Evolutionary conservation across 2,888 invertebrate species (phyloP).

Genomic region (Drosophila mettleri): DNA sequence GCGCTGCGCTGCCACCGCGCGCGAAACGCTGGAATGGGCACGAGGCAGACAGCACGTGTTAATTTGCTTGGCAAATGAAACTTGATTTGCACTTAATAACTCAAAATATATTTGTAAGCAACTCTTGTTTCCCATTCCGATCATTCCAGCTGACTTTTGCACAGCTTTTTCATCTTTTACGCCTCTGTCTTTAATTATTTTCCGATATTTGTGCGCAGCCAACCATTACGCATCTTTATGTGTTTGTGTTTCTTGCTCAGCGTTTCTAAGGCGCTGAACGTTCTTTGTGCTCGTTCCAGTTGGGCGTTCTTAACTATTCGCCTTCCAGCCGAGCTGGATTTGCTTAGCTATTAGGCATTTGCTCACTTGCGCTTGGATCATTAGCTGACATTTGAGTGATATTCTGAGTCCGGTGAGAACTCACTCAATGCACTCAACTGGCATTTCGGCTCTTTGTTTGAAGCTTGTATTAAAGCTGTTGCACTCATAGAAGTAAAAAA

Average conservation of each 20-base stretch:
- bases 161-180: constrained; percentile 2
- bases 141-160: neutral
- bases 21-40: constrained; percentile 26
- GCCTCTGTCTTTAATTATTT: constrained; percentile 74
- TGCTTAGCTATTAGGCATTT: neutral
- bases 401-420: neutral
- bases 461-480: constrained; percentile 9
- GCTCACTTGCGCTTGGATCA: constrained; percentile 1
- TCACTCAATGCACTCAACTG: neutral
- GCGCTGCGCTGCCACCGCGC: constrained; percentile 57
- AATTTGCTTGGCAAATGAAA: constrained; percentile 15
- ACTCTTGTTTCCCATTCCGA: constrained; percentile 7
- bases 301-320: neutral
- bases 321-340: constrained; percentile 1
- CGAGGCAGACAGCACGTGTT: constrained; percentile 40
- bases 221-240: constrained; percentile 85
- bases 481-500: constrained; percentile 1
- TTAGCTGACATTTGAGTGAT: neutral
- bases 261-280: constrained; percentile 24
- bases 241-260: constrained; percentile 59
- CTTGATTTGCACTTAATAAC: constrained; percentile 6
- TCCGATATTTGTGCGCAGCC: constrained; percentile 84
- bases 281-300: constrained; percentile 33
- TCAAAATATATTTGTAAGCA: neutral
- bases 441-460: neutral